Conservation (phyloP, 2,113 vertebrate genomes). For the Hymenochirus boettgeri region DNA sequence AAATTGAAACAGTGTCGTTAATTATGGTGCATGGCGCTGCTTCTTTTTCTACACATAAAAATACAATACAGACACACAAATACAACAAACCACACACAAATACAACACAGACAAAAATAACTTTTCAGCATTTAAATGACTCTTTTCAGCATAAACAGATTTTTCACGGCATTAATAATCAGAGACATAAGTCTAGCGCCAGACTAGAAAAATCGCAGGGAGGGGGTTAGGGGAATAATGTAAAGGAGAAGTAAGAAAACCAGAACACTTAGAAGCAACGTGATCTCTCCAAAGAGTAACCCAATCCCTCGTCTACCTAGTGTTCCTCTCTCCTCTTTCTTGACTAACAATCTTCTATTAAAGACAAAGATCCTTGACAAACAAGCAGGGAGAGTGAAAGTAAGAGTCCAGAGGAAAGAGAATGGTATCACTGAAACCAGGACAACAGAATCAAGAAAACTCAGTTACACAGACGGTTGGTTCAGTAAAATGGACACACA, state of each 20-base stretch:
- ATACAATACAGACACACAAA: too few relatives aligned
- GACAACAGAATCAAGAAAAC: too few relatives aligned
- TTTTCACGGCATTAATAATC: not conserved
- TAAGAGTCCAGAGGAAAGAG: slow-evolving; percentile 1
- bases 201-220: not conserved
- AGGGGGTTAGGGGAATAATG: not conserved
- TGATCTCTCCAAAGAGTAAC: slow-evolving; percentile 30
- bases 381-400: slow-evolving; percentile 11
- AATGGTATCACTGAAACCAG: too few relatives aligned
- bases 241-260: slow-evolving; percentile 14
- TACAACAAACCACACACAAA: too few relatives aligned
- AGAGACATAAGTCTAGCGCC: not conserved
- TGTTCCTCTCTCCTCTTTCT: slow-evolving; percentile 22
- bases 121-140: too few relatives aligned
- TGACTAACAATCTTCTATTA: not conserved
- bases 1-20: too few relatives aligned
- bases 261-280: slow-evolving; percentile 26
- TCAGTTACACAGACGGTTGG: too few relatives aligned
- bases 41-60: too few relatives aligned
- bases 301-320: slow-evolving; percentile 1
- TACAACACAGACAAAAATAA: too few relatives aligned
- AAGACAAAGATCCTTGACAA: not conserved
- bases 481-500: too few relatives aligned
- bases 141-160: too few relatives aligned
- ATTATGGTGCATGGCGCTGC: too few relatives aligned